These are phyloP conservation scores for Aurelia sp. DNA, from an alignment of 30 jellyfish, hydroid and myxozoan genomes.

Conservation along the genomic window DNA sequence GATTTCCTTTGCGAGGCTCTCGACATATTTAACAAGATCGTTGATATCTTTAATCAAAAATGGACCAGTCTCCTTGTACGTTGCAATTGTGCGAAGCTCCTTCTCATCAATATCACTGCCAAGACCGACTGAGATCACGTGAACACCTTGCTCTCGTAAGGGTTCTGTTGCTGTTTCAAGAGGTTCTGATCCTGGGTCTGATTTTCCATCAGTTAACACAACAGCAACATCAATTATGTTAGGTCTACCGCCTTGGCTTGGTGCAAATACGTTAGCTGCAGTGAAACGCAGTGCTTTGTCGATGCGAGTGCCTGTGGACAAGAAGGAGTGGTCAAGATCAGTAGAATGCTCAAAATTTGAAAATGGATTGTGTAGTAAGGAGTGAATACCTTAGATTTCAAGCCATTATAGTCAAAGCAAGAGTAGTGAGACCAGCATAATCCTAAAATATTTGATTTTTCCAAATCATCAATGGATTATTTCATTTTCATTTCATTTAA, in stretches of 20 bases:
- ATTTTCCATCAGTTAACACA: slow-evolving; percentile 84
- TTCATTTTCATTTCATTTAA: no score
- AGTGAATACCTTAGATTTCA: no score
- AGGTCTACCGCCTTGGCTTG: slow-evolving; percentile 66
- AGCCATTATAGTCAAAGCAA: no score
- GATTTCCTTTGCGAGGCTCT: slow-evolving; percentile 65
- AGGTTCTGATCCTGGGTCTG: slow-evolving; percentile 74
- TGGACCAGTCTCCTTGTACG: slow-evolving; percentile 62
- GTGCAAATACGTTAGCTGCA: slow-evolving; percentile 55
- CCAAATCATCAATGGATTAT: no score
- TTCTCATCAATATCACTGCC: slow-evolving; percentile 71
- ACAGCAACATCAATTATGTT: slow-evolving; percentile 79
- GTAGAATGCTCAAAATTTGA: no score
- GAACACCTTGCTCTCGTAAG: slow-evolving; percentile 70
- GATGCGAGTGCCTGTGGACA: slow-evolving; percentile 68
- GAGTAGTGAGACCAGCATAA: no score
- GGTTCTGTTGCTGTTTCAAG: slow-evolving; percentile 74
- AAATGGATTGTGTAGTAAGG: no score
- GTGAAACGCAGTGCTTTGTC: slow-evolving; percentile 85
- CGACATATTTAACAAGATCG: slow-evolving; percentile 55
- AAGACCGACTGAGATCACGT: slow-evolving; percentile 85
- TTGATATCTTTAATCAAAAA: slow-evolving; percentile 58
- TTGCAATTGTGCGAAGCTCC: slow-evolving; percentile 76
- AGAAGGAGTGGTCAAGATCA: background rate
- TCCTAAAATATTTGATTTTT: no score